Conservation (phyloP, 2,888 invertebrate genomes). For the Cataglyphis albicans region DNA sequence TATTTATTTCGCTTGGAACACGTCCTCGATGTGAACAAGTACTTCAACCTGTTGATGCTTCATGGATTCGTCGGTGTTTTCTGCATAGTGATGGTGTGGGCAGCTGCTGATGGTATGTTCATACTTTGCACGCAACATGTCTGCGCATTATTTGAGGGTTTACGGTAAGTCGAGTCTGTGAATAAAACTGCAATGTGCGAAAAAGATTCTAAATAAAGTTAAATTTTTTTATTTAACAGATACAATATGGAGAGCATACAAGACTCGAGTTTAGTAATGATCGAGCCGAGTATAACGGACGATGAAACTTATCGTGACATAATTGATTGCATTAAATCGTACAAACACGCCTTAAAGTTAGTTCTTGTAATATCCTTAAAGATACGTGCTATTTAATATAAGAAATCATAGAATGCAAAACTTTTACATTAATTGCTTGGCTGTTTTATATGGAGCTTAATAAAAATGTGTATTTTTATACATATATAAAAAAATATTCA, state of each 20-base stretch:
- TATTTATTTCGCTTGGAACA: slow-evolving; percentile 11
- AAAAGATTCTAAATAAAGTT: not conserved
- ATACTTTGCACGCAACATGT: not conserved
- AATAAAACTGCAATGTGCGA: not conserved
- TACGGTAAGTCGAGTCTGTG: not conserved
- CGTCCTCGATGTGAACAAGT: not conserved
- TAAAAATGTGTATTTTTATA: not conserved
- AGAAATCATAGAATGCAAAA: not conserved
- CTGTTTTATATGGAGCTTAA: not conserved
- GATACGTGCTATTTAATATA: not conserved
- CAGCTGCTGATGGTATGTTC: not conserved
- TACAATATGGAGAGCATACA: not conserved
- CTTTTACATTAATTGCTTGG: not conserved
- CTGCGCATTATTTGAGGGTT: not conserved
- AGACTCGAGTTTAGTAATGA: not conserved
- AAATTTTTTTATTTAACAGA: not conserved
- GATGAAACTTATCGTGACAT: not conserved
- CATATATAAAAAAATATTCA: too few species aligned
- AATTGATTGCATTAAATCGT: slow-evolving; percentile 5
- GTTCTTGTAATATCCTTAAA: not conserved
- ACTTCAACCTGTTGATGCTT: slow-evolving; percentile 7
- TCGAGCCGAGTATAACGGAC: not conserved
- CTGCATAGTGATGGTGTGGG: not conserved
- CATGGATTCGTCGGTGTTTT: not conserved
- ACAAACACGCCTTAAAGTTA: not conserved